Evolutionary conservation across 2,888 invertebrate species (phyloP).

Genomic region (Sphecodes monilicornis): DNA sequence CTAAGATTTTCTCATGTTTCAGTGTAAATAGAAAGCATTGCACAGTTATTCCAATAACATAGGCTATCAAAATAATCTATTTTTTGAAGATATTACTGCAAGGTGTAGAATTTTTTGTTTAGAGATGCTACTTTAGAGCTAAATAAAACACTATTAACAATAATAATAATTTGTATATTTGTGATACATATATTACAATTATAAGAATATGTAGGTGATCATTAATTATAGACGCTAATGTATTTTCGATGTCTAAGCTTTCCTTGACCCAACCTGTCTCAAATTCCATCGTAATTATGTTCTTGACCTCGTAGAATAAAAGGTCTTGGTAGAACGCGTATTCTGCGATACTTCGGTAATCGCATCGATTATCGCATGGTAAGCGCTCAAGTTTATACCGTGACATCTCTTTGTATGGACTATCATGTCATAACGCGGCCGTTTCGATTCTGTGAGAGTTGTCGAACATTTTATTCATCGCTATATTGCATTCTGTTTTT

Average conservation of each 20-base stretch:
- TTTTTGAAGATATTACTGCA: too few species aligned
- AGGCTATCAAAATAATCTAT: too few species aligned
- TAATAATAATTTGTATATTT: too few species aligned
- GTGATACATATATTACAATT: too few species aligned
- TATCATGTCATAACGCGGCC: slow-evolving; percentile 12
- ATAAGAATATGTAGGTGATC: too few species aligned
- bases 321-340: slow-evolving; percentile 28
- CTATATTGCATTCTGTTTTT: background rate
- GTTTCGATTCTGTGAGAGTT: background rate
- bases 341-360: slow-evolving; percentile 40
- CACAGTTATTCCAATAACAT: too few species aligned
- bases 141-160: too few species aligned
- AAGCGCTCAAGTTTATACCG: slow-evolving; percentile 12
- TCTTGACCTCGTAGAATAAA: slow-evolving; percentile 49
- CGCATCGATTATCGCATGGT: slow-evolving; percentile 27
- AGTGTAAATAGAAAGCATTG: too few species aligned
- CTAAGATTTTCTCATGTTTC: too few species aligned
- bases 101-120: too few species aligned
- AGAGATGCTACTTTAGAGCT: too few species aligned
- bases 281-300: slow-evolving; percentile 29
- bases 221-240: background rate
- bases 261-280: slow-evolving; percentile 21
- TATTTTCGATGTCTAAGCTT: background rate
- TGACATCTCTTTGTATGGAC: slow-evolving; percentile 16
- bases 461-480: background rate